These are phyloP conservation scores for Philotrypesis tridentata DNA, from an alignment of 1,140 invertebrate genomes.

Conservation along the genomic window DNA sequence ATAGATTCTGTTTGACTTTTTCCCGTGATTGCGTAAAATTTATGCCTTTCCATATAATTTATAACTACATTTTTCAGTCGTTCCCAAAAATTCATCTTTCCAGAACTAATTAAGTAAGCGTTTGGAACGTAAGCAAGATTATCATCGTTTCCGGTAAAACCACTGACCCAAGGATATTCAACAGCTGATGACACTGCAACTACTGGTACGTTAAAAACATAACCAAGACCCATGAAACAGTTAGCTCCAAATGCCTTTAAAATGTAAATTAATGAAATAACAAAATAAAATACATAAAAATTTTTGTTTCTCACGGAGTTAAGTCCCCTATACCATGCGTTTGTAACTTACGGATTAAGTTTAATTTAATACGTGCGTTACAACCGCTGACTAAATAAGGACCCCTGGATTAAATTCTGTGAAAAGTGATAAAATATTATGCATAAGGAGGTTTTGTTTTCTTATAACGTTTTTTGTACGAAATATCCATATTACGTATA, in stretches of 20 bases:
- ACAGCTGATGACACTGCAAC: slow-evolving; percentile 75
- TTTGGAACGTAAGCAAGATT: slow-evolving; percentile 73
- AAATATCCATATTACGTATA: no score
- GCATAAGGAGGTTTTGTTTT: no score
- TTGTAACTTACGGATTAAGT: no score
- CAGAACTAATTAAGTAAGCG: slow-evolving; percentile 64
- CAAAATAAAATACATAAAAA: neutral
- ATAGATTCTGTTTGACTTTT: slow-evolving; percentile 62
- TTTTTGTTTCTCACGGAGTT: no score
- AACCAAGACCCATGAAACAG: slow-evolving; percentile 73
- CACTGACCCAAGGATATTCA: slow-evolving; percentile 75
- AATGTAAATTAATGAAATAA: slow-evolving; percentile 13
- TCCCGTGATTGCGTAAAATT: slow-evolving; percentile 19
- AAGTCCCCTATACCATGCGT: no score
- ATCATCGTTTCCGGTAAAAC: slow-evolving; percentile 76
- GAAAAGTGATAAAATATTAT: no score
- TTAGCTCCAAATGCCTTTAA: slow-evolving; percentile 57
- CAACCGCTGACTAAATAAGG: no score
- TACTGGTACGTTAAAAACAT: slow-evolving; percentile 74
- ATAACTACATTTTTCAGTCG: slow-evolving; percentile 71
- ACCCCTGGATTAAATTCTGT: no score
- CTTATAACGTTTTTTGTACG: no score
- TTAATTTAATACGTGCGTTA: no score
- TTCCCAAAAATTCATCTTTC: slow-evolving; percentile 76
- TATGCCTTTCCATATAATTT: neutral